Conservation (phyloP, 1,140 invertebrate species). For the Tribolium castaneum region DNA sequence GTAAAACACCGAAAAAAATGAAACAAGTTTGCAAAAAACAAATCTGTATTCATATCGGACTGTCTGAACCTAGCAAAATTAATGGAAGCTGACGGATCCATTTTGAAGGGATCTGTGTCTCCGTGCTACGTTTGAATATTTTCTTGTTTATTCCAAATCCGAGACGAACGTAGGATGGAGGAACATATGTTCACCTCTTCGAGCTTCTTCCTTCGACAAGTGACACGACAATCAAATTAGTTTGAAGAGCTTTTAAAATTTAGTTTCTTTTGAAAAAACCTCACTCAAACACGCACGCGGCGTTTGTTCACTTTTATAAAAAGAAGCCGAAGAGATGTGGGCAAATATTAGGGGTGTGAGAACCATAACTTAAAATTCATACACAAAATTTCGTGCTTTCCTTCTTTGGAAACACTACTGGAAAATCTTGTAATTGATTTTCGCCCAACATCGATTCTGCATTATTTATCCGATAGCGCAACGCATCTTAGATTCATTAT, state of each 20-base stretch:
- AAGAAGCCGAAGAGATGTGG: not conserved
- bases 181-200: not conserved
- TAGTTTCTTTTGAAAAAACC: not conserved
- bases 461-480: not conserved
- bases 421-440: no score
- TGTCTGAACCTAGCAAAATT: constrained; percentile 5
- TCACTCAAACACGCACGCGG: not conserved
- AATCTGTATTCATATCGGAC: constrained; percentile 2
- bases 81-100: constrained; percentile 7
- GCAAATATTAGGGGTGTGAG: no score
- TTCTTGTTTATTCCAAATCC: not conserved
- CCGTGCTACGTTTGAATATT: not conserved
- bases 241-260: not conserved
- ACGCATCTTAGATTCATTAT: not conserved
- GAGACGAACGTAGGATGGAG: not conserved
- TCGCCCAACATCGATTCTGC: not conserved
- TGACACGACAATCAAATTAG: not conserved
- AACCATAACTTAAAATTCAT: not conserved
- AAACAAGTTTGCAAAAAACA: not conserved
- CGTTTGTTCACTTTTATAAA: not conserved
- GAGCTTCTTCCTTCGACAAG: not conserved
- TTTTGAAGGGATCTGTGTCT: constrained; percentile 1
- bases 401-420: no score
- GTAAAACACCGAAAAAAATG: not conserved
- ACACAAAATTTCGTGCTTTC: not conserved